A percentile compares a stretch with the other conserved stretches of the same genome.
Evolutionary conservation across 2,113 vertebrate genomes (phyloP).

Genomic region (Antigone vipio): DNA sequence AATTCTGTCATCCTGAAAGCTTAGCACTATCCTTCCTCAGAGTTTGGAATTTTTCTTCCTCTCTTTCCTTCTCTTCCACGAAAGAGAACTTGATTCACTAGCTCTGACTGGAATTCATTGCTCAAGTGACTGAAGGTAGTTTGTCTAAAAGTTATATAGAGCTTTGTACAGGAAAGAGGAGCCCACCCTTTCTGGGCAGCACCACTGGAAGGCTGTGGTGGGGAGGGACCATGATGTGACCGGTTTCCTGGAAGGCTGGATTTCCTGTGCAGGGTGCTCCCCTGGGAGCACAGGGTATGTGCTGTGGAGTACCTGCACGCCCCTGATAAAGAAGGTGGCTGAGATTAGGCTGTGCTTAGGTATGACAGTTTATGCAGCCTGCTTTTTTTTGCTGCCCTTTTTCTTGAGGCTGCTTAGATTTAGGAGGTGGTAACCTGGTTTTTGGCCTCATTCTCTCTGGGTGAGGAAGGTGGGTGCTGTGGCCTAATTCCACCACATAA

Average conservation of each 20-base stretch:
- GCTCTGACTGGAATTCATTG: not conserved
- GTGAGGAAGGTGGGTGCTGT: not conserved
- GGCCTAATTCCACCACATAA: not conserved
- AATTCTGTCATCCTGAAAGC: not conserved
- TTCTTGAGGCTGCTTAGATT: not conserved
- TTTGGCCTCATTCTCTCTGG: not conserved
- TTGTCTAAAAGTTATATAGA: not conserved
- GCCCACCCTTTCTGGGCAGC: not conserved
- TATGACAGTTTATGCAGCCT: not conserved
- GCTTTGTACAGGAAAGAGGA: not conserved
- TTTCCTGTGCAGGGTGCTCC: not conserved
- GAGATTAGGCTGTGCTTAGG: not conserved
- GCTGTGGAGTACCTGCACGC: not conserved
- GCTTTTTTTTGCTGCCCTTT: not conserved
- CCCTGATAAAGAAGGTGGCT: not conserved
- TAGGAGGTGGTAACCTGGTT: not conserved
- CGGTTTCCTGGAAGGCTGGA: conserved; percentile 10
- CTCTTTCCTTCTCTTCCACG: not conserved
- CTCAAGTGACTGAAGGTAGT: not conserved
- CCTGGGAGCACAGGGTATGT: not conserved
- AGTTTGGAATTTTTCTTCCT: not conserved
- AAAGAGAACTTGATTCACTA: not conserved
- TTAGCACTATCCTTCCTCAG: not conserved
- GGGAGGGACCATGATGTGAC: not conserved
- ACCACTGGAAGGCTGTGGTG: not conserved